These are phyloP conservation scores for Vulpes ferrilata DNA, from an alignment of 2,113 vertebrate genomes.

Conservation along the genomic window DNA sequence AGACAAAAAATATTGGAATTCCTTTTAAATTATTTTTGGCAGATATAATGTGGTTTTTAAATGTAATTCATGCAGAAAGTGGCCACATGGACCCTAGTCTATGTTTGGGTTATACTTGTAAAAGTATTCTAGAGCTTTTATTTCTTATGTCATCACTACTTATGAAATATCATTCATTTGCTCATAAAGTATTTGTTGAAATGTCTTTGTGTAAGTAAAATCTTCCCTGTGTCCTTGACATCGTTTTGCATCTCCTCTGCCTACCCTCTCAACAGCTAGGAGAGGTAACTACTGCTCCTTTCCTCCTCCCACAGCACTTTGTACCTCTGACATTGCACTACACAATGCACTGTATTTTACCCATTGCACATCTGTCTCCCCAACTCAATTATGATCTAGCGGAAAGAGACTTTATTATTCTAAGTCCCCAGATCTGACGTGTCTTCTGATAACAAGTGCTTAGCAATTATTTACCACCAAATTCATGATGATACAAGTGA, in stretches of 20 bases:
- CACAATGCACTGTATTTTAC: not conserved
- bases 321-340: not conserved
- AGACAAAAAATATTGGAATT: too few species aligned
- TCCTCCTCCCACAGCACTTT: not conserved
- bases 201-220: not conserved
- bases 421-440: not conserved
- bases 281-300: not conserved
- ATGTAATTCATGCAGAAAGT: not conserved
- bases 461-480: not conserved
- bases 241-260: too few species aligned
- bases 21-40: not conserved
- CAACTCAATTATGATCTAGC: not conserved
- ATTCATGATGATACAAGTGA: not conserved
- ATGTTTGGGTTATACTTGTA: not conserved
- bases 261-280: accelerated
- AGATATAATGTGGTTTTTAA: not conserved
- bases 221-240: not conserved
- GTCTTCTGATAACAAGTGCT: not conserved
- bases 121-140: not conserved
- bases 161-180: not conserved
- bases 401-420: not conserved
- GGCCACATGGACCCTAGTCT: not conserved
- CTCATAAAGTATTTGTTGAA: not conserved
- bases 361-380: too few species aligned
- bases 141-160: not conserved